Evolutionary conservation across 2,797 vertebrate genomes (phyloP).

Genomic region (Spheniscus humboldti): DNA sequence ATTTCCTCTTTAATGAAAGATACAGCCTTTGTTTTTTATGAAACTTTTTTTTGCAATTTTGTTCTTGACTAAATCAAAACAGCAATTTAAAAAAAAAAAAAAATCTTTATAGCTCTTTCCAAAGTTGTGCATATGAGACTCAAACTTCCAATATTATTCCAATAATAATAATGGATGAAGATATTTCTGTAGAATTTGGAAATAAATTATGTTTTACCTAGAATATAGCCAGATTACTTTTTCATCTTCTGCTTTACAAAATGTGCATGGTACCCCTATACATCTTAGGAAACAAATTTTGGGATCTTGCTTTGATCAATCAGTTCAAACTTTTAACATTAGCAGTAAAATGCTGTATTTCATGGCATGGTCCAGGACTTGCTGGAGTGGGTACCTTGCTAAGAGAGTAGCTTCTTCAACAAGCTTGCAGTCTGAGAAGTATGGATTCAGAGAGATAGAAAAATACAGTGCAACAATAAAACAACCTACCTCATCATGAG

Average conservation of each 20-base stretch:
- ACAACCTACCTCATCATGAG: not conserved
- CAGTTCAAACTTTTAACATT: not conserved
- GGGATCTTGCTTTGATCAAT: not conserved
- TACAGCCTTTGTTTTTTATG: not conserved
- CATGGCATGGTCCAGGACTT: not conserved
- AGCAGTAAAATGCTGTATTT: not conserved
- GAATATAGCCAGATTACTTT: not conserved
- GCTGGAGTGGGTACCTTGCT: not conserved
- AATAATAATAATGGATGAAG: not conserved
- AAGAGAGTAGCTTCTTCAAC: not conserved
- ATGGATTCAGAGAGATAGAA: not conserved
- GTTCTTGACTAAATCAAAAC: not conserved
- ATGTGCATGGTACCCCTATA: no score
- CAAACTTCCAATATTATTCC: not conserved
- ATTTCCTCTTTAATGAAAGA: not conserved
- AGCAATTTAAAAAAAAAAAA: not conserved
- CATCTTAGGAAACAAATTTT: not conserved
- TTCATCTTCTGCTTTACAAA: not conserved
- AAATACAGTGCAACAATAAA: not conserved
- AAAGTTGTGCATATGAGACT: not conserved
- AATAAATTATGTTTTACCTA: not conserved
- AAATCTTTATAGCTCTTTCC: not conserved
- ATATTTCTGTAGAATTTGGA: not conserved
- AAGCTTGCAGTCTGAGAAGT: not conserved
- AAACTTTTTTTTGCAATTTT: not conserved